Evolutionary conservation across 2,113 vertebrate species (phyloP).

Genomic region (Catharus bicknelli): DNA sequence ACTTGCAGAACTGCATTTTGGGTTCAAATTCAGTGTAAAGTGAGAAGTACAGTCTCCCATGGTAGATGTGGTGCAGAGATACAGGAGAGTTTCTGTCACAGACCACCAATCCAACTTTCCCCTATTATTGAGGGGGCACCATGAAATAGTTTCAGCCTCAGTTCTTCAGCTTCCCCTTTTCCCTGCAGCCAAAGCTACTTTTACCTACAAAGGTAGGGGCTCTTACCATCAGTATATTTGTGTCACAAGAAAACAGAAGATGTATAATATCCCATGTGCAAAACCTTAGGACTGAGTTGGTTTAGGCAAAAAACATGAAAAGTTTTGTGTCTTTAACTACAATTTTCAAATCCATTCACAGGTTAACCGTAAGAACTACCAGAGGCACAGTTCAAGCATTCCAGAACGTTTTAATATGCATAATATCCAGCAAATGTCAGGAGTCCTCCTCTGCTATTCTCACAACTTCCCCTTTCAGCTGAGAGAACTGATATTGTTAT

Average conservation of each 20-base stretch:
- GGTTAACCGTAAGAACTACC: slow-evolving; percentile 23
- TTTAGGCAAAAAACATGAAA: not conserved
- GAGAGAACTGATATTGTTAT: not conserved
- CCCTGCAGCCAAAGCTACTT: not conserved
- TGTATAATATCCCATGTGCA: not conserved
- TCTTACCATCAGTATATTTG: not conserved
- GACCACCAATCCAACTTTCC: not conserved
- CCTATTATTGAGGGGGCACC: not conserved
- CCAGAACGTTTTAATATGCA: not conserved
- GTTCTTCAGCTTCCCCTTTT: not conserved
- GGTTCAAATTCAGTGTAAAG: slow-evolving; percentile 50
- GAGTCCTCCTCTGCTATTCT: slow-evolving; percentile 24
- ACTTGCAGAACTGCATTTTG: not conserved
- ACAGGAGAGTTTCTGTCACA: not conserved
- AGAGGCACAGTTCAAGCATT: not conserved
- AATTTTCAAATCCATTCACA: slow-evolving; percentile 4
- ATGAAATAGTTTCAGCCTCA: not conserved
- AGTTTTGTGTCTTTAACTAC: not conserved
- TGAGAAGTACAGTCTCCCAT: not conserved
- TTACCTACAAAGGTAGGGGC: not conserved
- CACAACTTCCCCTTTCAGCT: not conserved
- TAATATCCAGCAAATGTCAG: slow-evolving; percentile 19
- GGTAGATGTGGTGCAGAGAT: not conserved
- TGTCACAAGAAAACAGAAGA: not conserved
- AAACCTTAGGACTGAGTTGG: not conserved